Base-by-base conservation (phyloP, 2,888 invertebrate genomes). In the Machimus atricapillus region DNA sequence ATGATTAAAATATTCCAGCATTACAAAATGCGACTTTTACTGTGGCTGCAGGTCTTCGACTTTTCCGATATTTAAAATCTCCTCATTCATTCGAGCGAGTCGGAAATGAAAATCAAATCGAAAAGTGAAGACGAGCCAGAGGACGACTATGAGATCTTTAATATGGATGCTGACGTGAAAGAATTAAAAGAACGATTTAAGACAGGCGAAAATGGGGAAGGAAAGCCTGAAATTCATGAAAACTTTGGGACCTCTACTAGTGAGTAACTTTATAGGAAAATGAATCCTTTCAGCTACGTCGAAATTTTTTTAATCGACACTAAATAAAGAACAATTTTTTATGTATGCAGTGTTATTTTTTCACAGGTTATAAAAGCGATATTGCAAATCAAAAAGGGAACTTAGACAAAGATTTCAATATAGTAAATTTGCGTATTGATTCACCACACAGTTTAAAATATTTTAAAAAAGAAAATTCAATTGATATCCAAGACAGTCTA, bases 1-100 rank as follows among this genome's bases (percentile, higher is more conserved):
- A 83, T 87, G 86, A 86, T 87, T 23, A 86, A 74, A 73, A 86
- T 87, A 5, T 78, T 43, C 73, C 12, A 82, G 8, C 87, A 87
- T 12, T 86, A 85, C 16, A 86, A 83, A 27, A 86, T 86, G 74
- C 79, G 4, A 46, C 74, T 83, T 78, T 73, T 83, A 0, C 76
- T 66, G 0, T 78, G 46, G 0, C 83, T 86, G 43, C 83, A 86
- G 34, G 86, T 87, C 16, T 16, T 46, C 14, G 16, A 46, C 0
- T 52, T n/a, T 52, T 52, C 52, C 7, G 52, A 52, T 19, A 52
- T 52, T 52, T 52, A 52, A 52, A 52, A 52, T 4, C 7, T n/a
- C n/a, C 7, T 52, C 14, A 1, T 16, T 52, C 0, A 6, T 1
- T 52, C 43, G 16, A 46, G 5, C 0, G n/a, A 14, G 14, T 43